Percentiles rank a stretch among this genome's conserved stretches.
Evolutionary conservation across 2,113 vertebrate genomes (phyloP).

Genomic region (Mobula birostris): DNA sequence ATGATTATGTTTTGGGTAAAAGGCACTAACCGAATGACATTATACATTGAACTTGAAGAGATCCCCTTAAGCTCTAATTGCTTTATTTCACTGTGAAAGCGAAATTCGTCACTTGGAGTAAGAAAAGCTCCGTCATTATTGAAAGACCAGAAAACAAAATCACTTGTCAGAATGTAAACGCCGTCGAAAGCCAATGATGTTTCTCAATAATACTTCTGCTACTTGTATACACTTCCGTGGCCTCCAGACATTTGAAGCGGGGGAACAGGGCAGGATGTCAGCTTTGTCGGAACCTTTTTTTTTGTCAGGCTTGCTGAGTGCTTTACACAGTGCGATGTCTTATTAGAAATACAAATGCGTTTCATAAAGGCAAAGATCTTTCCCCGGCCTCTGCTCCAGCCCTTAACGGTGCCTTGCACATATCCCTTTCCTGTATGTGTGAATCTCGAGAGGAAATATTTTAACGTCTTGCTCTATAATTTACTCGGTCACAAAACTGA

Average conservation of each 20-base stretch:
- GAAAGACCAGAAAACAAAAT: not conserved
- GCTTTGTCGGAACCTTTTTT: not conserved
- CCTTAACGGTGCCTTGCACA: not conserved
- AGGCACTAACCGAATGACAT: not conserved
- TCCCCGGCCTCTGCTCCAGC: not conserved
- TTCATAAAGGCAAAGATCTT: not conserved
- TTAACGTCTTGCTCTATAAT: not conserved
- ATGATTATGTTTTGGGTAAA: not conserved
- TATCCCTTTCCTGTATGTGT: not conserved
- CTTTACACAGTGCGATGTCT: not conserved
- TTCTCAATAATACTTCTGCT: not conserved
- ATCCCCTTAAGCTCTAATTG: not conserved
- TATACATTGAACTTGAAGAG: not conserved
- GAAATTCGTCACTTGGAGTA: not conserved
- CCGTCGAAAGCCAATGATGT: not conserved
- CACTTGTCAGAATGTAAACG: not conserved
- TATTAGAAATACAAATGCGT: not conserved
- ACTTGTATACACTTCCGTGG: not conserved
- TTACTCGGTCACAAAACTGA: not conserved
- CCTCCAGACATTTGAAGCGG: not conserved
- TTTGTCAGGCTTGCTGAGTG: not conserved
- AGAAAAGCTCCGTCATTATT: not conserved
- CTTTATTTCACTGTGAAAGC: not conserved
- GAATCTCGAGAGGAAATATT: not conserved
- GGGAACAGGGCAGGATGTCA: not conserved